A percentile compares a stretch with the other conserved stretches of the same genome.
These are phyloP conservation scores for Galeopsomyia nigrocyanea DNA, from an alignment of 2,888 invertebrate genomes.

Conservation along the genomic window DNA sequence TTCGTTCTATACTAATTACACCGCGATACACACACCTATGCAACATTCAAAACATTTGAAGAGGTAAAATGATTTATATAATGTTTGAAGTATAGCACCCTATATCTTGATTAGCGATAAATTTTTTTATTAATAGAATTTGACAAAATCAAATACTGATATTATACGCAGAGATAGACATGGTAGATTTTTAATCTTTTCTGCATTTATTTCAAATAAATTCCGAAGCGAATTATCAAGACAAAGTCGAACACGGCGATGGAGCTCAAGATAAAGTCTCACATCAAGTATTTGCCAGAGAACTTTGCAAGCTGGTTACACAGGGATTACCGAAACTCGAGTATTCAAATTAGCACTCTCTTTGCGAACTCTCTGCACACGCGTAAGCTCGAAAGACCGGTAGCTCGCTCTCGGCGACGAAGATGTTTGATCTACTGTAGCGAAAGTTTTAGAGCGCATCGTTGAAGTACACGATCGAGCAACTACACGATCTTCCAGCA, in stretches of 20 bases:
- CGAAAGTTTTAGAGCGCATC: slow-evolving; percentile 4
- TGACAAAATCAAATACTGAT: too few species aligned
- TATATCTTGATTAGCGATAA: too few species aligned
- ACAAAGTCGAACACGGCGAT: slow-evolving; percentile 14
- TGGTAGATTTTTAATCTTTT: too few species aligned
- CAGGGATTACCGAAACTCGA: slow-evolving; percentile 36
- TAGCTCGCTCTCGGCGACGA: background rate
- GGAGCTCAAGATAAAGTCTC: slow-evolving; percentile 25
- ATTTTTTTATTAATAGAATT: too few species aligned
- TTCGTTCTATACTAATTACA: too few species aligned
- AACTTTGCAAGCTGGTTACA: slow-evolving; percentile 28
- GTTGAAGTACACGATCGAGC: background rate
- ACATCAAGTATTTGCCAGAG: slow-evolving; percentile 8
- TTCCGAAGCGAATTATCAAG: too few species aligned
- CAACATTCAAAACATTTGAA: too few species aligned
- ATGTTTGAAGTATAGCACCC: too few species aligned
- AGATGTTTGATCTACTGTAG: slow-evolving; percentile 1
- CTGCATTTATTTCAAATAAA: too few species aligned
- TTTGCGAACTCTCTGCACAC: background rate
- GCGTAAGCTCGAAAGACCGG: background rate
- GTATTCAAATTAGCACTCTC: slow-evolving; percentile 33
- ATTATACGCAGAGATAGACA: too few species aligned
- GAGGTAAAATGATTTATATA: too few species aligned
- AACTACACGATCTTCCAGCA: slow-evolving; percentile 18
- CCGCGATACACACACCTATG: too few species aligned